A percentile compares a stretch with the other conserved stretches of the same genome.
These are phyloP conservation scores for Cromileptes altivelis DNA, from an alignment of 2,113 vertebrate species.

Conservation along the genomic window DNA sequence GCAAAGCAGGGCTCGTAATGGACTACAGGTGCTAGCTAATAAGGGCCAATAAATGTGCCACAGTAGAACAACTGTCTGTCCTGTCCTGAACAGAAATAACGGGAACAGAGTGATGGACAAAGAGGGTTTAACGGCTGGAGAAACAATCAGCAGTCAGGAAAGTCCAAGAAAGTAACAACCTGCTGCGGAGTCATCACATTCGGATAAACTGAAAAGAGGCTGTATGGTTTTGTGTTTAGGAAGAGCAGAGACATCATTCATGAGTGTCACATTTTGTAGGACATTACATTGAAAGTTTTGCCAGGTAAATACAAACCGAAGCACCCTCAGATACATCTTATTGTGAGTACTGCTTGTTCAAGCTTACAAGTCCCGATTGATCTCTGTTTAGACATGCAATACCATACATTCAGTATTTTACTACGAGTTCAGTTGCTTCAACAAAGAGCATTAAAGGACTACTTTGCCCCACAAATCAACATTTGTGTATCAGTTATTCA, in stretches of 20 bases:
- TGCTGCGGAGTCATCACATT: slow-evolving; percentile 55
- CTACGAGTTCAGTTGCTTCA: accelerated
- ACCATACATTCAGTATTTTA: too few species aligned
- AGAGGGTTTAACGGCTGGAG: slow-evolving; percentile 53
- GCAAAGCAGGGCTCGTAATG: slow-evolving; percentile 46
- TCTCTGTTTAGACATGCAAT: background rate
- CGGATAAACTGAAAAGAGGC: slow-evolving; percentile 17
- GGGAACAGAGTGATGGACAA: slow-evolving; percentile 37
- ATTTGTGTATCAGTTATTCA: too few species aligned
- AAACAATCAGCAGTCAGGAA: slow-evolving; percentile 57
- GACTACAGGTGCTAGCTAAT: slow-evolving; percentile 76
- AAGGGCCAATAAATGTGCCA: slow-evolving; percentile 72
- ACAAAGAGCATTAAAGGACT: background rate
- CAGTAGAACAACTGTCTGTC: slow-evolving; percentile 70
- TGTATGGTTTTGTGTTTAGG: background rate
- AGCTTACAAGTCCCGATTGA: background rate
- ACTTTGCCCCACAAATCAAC: too few species aligned
- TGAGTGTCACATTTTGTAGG: background rate
- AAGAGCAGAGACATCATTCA: too few species aligned
- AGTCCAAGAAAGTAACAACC: slow-evolving; percentile 56
- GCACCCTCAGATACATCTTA: background rate
- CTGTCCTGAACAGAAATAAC: slow-evolving; percentile 33
- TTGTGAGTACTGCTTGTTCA: background rate
- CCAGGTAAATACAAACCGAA: background rate
- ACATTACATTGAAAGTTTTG: background rate